These are phyloP conservation scores for Allygus modestus DNA, from an alignment of 2,888 invertebrate species.

Conservation along the genomic window DNA sequence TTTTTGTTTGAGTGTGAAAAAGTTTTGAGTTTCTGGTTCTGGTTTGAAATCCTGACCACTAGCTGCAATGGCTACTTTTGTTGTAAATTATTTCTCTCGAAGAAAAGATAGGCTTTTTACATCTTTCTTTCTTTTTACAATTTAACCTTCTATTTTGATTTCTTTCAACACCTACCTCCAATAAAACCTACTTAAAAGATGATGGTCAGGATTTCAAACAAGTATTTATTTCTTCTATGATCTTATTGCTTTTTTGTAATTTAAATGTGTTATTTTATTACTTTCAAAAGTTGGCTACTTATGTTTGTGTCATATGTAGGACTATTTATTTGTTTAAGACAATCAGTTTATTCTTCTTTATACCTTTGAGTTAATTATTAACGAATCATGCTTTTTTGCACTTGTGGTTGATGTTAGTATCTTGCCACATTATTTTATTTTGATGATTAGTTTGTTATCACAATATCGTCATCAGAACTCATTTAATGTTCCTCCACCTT, in stretches of 20 bases:
- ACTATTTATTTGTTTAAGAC: constrained; percentile 35
- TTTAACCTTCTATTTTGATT: too few relatives aligned
- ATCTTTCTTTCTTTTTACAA: too few relatives aligned
- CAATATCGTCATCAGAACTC: background rate
- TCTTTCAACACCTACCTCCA: too few relatives aligned
- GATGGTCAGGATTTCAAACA: too few relatives aligned
- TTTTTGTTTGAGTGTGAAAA: background rate
- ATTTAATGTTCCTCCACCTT: background rate
- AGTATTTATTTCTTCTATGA: too few relatives aligned
- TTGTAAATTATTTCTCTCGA: too few relatives aligned
- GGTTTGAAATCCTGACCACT: too few relatives aligned
- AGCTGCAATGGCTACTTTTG: too few relatives aligned
- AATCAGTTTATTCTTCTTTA: constrained; percentile 30
- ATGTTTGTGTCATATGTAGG: constrained; percentile 47
- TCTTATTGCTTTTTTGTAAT: background rate
- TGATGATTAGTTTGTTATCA: background rate
- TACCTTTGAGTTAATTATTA: background rate
- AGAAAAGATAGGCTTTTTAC: too few relatives aligned
- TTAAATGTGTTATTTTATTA: constrained; percentile 35
- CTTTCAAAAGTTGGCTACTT: constrained; percentile 20
- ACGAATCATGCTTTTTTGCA: background rate
- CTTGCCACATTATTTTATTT: background rate
- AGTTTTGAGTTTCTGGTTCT: too few relatives aligned
- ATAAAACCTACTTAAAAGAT: too few relatives aligned
- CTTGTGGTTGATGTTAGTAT: constrained; percentile 21